These are phyloP conservation scores for Nibea coibor DNA, from an alignment of 2,113 vertebrate genomes.

Conservation along the genomic window DNA sequence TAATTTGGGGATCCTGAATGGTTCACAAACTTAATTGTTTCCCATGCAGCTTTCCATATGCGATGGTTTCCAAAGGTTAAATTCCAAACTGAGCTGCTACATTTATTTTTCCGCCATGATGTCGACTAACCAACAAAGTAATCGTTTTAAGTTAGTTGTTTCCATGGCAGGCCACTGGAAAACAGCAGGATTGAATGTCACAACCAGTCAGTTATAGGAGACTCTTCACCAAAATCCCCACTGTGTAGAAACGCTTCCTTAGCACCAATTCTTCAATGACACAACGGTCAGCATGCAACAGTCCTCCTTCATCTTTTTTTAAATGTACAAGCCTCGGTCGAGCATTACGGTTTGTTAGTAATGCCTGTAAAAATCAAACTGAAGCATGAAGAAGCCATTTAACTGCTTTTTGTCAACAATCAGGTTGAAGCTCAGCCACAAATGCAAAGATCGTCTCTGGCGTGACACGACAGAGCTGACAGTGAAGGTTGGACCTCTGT, in stretches of 20 bases:
- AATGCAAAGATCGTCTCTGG: conserved; percentile 13
- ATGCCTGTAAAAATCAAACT: conserved; percentile 25
- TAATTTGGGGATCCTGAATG: conserved; percentile 30
- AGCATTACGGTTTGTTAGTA: conserved; percentile 36
- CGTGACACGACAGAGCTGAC: neutral
- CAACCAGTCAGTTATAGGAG: conserved; percentile 18
- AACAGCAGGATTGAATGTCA: conserved; percentile 33
- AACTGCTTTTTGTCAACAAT: conserved; percentile 29
- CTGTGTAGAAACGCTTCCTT: conserved; percentile 30
- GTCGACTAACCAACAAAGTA: neutral
- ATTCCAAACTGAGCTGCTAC: neutral
- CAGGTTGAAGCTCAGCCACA: conserved; percentile 29
- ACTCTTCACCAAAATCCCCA: neutral
- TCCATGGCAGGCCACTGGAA: conserved; percentile 24
- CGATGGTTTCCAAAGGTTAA: neutral
- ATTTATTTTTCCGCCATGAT: conserved; percentile 1
- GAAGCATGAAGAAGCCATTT: conserved; percentile 35
- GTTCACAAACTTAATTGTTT: neutral
- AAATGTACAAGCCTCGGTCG: conserved; percentile 21
- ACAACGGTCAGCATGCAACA: conserved; percentile 54
- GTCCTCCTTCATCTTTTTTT: neutral
- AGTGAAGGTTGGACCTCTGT: conserved; percentile 9
- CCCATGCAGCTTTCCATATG: neutral
- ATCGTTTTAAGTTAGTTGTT: neutral
- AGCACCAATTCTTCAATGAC: conserved; percentile 28